phyloP scores from a whole-genome alignment of 2,113 vertebrate genomes.

The Mastomys natalensis region DNA sequence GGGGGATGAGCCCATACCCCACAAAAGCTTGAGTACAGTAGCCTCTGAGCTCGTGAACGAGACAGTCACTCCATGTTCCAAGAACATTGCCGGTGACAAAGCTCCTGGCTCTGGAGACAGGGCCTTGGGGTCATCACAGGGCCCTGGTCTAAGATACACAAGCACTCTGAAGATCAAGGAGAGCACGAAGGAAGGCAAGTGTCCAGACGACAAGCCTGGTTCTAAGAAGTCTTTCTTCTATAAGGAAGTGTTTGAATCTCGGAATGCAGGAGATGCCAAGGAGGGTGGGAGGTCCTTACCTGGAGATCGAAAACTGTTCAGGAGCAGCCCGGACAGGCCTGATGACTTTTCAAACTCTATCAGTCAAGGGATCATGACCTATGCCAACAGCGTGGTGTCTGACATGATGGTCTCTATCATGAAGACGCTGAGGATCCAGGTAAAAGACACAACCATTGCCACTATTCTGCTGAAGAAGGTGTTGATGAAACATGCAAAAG shows the following conservation, averaged over 20 bases:
- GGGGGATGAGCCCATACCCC: conserved; percentile 71
- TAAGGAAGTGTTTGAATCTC: conserved; percentile 80
- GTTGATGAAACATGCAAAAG: conserved; percentile 75
- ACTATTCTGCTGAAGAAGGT: conserved; percentile 78
- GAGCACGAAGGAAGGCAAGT: conserved; percentile 53
- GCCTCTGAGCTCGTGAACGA: conserved; percentile 70
- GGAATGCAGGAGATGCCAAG: conserved; percentile 56
- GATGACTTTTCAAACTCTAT: conserved; percentile 71
- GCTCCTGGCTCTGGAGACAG: conserved; percentile 57
- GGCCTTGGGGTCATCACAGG: not conserved
- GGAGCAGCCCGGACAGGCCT: conserved; percentile 13
- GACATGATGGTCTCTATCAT: conserved; percentile 82
- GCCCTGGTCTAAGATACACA: conserved; percentile 61
- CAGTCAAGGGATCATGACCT: conserved; percentile 81
- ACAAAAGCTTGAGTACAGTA: conserved; percentile 61
- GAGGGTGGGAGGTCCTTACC: conserved; percentile 24
- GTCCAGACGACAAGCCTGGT: conserved; percentile 51
- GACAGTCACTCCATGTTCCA: conserved; percentile 53
- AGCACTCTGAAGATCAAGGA: conserved; percentile 69
- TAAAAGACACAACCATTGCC: conserved; percentile 73
- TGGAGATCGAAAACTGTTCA: conserved; percentile 61
- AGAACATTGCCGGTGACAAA: conserved; percentile 26
- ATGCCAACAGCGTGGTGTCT: conserved; percentile 79
- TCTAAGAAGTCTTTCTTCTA: conserved; percentile 78
- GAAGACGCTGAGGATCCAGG: conserved; percentile 75